Base-by-base conservation (phyloP, 2,797 vertebrate genomes). In the Halcyon leucocephala region DNA sequence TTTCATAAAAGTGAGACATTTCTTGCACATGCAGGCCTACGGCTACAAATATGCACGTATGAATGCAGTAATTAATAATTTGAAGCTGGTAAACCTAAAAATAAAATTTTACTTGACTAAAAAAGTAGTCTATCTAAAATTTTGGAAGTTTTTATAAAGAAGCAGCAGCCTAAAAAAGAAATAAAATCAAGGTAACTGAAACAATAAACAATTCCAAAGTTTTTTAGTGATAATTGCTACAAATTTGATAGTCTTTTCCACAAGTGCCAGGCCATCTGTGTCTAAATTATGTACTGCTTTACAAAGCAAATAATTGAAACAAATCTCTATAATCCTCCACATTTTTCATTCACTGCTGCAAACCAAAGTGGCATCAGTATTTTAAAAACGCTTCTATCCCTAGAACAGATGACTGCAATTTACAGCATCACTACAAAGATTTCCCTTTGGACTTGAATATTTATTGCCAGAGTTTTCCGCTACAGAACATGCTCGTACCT, bases 401-500 rank as follows among this genome's bases (percentile, higher is more conserved):
- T 77, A 29, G 22, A 52, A 26, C 12, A 55, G 39, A 76, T 73
- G 31, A 67, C 16, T 81, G 26, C 28, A n/a, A 67, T 82, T 82
- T 49, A 62, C 17, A 76, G 7, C 41, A 90, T 19, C 39, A 76
- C 4, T 31, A 8, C 31, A 73, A 86, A 64, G 16, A 69, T 37
- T 28, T 83, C 33, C 51, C 73, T 88, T 89, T 62, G 57, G 46
- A 69, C 46, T 28, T 16, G 5, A n/a, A 18, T 7, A 25, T 31
- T 73, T 76, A 41, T 9, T 51, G n/a, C 14, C 31, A 61, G 21
- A 71, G n/a, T 39, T 76, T 88, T 66, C 55, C 0, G 0, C 60
- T 33, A 51, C 22, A 73, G 62, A 46, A 33, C 2, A 7, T 6
- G 12, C 18, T 39, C n/a, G 21, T 96, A 98, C 98, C 98, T 98